phyloP scores from a whole-genome alignment of 2,113 vertebrate species.

The Puffinus mauretanicus region DNA sequence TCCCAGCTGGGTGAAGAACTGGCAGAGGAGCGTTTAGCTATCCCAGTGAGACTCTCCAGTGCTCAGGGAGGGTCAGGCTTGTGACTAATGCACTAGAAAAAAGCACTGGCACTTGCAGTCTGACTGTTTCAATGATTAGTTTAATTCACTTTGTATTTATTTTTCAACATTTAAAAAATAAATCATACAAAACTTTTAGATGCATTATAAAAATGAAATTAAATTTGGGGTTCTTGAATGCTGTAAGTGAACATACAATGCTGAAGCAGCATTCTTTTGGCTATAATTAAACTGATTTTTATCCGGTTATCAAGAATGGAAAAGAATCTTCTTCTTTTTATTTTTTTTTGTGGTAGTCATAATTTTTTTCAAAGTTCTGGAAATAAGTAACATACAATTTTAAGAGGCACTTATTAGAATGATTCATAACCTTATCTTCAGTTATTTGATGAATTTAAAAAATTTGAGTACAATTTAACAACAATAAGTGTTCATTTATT shows the following conservation, averaged over 20 bases:
- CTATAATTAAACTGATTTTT: conserved; percentile 1
- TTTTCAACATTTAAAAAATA: conserved; percentile 5
- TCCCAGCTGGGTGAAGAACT: not conserved
- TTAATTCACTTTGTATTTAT: not conserved
- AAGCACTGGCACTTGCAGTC: not conserved
- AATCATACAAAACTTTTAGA: not conserved
- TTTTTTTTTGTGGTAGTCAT: not conserved
- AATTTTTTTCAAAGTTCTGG: conserved; percentile 66
- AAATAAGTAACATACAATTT: conserved; percentile 86
- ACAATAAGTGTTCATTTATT: conserved; percentile 50
- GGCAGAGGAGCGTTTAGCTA: not conserved
- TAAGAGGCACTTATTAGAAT: conserved; percentile 81
- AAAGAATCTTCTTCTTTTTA: conserved; percentile 10
- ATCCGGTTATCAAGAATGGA: not conserved
- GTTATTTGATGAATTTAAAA: conserved; percentile 36
- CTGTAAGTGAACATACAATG: not conserved
- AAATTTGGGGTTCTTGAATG: conserved; percentile 3
- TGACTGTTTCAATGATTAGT: not conserved
- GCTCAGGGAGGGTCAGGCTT: not conserved
- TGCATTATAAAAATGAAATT: not conserved
- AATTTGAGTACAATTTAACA: conserved; percentile 67
- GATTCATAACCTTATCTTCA: conserved; percentile 62
- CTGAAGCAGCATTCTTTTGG: not conserved
- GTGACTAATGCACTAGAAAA: not conserved
- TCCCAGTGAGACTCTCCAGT: not conserved